A percentile compares a stretch with the other conserved stretches of the same genome.
Conservation (phyloP, 1,140 invertebrate genomes). For the Cyclina sinensis region DNA sequence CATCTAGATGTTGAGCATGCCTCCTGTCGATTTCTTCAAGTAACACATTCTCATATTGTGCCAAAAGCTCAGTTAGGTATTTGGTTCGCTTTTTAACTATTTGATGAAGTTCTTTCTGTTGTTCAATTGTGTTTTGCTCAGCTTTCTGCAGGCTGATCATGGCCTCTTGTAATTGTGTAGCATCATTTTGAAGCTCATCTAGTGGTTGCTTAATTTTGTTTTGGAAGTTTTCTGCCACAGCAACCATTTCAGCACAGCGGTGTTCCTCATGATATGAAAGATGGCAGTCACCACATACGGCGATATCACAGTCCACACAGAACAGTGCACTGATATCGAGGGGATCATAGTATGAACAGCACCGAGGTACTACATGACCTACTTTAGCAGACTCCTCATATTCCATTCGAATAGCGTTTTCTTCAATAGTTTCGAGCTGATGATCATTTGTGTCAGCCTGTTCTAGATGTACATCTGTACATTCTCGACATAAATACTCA, state of each 20-base stretch:
- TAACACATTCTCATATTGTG: slow-evolving; percentile 79
- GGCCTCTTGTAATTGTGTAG: slow-evolving; percentile 70
- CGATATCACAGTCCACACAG: slow-evolving; percentile 82
- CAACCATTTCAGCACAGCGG: slow-evolving; percentile 80
- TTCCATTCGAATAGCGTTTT: slow-evolving; percentile 56
- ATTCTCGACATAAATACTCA: slow-evolving; percentile 76
- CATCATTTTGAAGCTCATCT: slow-evolving; percentile 76
- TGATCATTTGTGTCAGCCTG: slow-evolving; percentile 72
- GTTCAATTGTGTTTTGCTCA: slow-evolving; percentile 68
- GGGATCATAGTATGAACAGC: slow-evolving; percentile 80
- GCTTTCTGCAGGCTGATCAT: slow-evolving; percentile 72
- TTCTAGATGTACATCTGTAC: slow-evolving; percentile 68
- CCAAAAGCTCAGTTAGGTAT: slow-evolving; percentile 77
- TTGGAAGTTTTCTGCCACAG: slow-evolving; percentile 81
- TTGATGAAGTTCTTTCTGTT: slow-evolving; percentile 72
- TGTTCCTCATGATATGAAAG: slow-evolving; percentile 74
- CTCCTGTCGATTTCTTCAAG: slow-evolving; percentile 77
- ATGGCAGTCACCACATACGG: slow-evolving; percentile 79
- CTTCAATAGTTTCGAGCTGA: slow-evolving; percentile 72
- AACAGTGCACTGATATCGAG: slow-evolving; percentile 80
- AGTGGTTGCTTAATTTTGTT: slow-evolving; percentile 80
- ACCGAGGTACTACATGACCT: slow-evolving; percentile 70
- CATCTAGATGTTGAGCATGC: slow-evolving; percentile 72
- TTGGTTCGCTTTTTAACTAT: slow-evolving; percentile 76
- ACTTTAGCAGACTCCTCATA: slow-evolving; percentile 43